Base-by-base conservation (phyloP, 2,888 invertebrate genomes). In the Xylota segnis region DNA sequence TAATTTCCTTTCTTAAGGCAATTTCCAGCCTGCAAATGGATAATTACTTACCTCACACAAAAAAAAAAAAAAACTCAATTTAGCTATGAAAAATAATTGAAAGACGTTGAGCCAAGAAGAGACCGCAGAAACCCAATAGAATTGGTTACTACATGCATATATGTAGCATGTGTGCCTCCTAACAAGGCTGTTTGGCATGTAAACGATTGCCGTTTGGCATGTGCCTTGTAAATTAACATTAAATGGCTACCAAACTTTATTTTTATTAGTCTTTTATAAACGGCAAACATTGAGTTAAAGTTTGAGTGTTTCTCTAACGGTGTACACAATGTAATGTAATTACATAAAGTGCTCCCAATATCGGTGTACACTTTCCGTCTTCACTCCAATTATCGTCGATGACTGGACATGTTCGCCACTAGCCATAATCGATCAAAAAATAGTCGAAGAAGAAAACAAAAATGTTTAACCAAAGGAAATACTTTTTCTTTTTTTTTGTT, bases 121-220 rank as follows among this genome's bases (percentile, higher is more conserved):
- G 1, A 52, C 47, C 47, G 18, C 47, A 16, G 10, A 18, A 16
- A 32, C 23, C 29, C 63, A 43, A 50, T 37, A 10, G 37, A 66
- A 29, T 14, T 23, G 27, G 14, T 12, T 54, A 34, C 4, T 29
- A 23, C 3, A 29, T 34, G 47, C 12, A 47, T 29, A 23, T 23
- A 29, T 34, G 47, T 14, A 47, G 45, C 72, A 16, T 29, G 61
- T 32, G 40, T 9, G n/a, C 29, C 76, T 37, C 58, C n/a, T 58
- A 37, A 66, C 76, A 56, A 76, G 76, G 58, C 23, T 23, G 23
- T 32, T 56, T 47, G 56, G n/a, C 58, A 58, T 66, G 76, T 76
- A 68, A 76, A 66, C 66, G 27, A 76, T 76, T 68, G 66, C n/a
- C 50, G 66, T 37, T 76, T 50, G 50, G 66, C 76, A 16, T 66